Percentiles rank a stretch among this genome's conserved stretches.
phyloP scores from a whole-genome alignment of 2,797 vertebrate species.

The Urocyon cinereoargenteus region DNA sequence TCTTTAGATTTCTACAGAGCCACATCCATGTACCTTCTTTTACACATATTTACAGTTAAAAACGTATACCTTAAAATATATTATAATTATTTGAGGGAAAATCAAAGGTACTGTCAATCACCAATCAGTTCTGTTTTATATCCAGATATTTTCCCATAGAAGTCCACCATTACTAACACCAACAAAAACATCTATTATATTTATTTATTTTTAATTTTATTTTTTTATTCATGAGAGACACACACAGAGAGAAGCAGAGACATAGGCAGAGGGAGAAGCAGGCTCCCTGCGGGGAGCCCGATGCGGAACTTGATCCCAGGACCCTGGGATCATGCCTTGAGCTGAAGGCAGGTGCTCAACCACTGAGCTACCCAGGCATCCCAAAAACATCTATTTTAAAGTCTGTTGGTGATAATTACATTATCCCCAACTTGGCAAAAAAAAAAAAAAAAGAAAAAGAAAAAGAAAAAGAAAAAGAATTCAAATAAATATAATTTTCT shows the following conservation, averaged over 20 bases:
- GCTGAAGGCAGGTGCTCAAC: too few species aligned
- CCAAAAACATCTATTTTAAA: background rate
- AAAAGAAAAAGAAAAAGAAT: background rate
- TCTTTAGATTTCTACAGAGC: background rate
- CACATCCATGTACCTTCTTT: constrained; percentile 7
- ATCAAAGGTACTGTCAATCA: background rate
- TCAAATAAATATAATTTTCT: background rate
- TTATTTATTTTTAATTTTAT: too few species aligned
- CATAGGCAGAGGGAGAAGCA: too few species aligned
- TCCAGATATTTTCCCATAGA: background rate
- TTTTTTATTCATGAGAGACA: too few species aligned
- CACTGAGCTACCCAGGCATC: too few species aligned
- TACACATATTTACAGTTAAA: background rate
- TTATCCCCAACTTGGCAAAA: background rate
- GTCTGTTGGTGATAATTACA: background rate
- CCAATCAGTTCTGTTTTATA: constrained; percentile 30
- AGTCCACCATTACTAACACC: background rate
- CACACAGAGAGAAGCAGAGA: too few species aligned
- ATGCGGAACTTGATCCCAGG: too few species aligned
- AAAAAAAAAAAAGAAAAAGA: background rate
- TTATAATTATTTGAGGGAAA: background rate
- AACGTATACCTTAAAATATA: constrained; percentile 4
- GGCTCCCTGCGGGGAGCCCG: too few species aligned
- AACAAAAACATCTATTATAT: background rate
- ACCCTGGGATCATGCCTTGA: too few species aligned